These are phyloP conservation scores for Lithophane leautieri DNA, from an alignment of 2,888 invertebrate genomes.

Conservation along the genomic window DNA sequence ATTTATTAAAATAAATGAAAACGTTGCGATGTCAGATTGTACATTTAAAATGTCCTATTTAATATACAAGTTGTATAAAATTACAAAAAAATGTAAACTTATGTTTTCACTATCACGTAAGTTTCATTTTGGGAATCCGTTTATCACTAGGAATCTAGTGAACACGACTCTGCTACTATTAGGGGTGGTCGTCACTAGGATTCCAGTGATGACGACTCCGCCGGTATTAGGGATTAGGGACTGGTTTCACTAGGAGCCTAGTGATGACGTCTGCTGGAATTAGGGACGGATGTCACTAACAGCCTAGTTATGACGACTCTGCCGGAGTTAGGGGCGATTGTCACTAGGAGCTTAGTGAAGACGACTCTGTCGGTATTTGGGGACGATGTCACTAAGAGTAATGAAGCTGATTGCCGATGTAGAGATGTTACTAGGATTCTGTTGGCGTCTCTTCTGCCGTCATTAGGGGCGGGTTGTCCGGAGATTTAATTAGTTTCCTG, in stretches of 20 bases:
- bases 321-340: background rate
- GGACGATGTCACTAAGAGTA: background rate
- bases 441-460: constrained; percentile 56
- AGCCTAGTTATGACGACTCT: no score
- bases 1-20: constrained; percentile 1
- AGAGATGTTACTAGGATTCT: constrained; percentile 6
- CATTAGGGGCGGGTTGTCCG: constrained; percentile 76
- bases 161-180: constrained; percentile 8
- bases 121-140: constrained; percentile 15
- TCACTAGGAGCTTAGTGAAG: constrained; percentile 8
- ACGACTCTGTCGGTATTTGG: background rate
- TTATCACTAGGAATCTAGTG: constrained; percentile 18
- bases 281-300: background rate
- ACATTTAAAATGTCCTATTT: background rate
- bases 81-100: background rate
- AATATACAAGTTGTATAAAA: constrained; percentile 18
- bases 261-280: constrained; percentile 10
- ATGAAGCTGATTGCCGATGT: background rate
- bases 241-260: background rate
- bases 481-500: constrained; percentile 73
- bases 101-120: constrained; percentile 27
- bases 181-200: background rate
- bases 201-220: background rate
- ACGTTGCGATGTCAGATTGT: background rate
- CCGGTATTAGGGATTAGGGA: background rate